A percentile compares a stretch with the other conserved stretches of the same genome.
These are phyloP conservation scores for Theretra japonica DNA, from an alignment of 2,888 invertebrate species.

Conservation along the genomic window DNA sequence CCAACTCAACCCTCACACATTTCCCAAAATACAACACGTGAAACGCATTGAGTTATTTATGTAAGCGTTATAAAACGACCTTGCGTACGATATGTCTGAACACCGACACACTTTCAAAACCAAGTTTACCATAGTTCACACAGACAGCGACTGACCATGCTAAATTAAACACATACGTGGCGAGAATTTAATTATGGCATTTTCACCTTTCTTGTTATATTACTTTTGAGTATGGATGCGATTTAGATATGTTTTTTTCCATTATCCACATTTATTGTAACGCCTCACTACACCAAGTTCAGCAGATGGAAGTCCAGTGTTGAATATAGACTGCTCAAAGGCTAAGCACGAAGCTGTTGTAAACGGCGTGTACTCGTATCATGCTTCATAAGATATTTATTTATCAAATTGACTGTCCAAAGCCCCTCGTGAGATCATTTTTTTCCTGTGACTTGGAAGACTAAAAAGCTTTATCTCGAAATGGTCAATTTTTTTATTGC, in stretches of 20 bases:
- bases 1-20: neutral
- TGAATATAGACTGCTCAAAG: no score
- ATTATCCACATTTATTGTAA: neutral
- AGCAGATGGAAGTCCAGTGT: no score
- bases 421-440: no score
- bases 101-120: conserved; percentile 16
- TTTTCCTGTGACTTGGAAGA: no score
- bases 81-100: conserved; percentile 9
- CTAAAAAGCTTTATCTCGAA: no score
- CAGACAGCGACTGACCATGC: neutral
- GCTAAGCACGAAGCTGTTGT: no score
- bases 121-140: conserved; percentile 1
- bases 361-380: no score
- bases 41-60: neutral
- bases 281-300: no score
- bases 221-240: neutral
- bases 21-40: neutral
- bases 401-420: no score
- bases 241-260: neutral
- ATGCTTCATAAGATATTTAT: no score
- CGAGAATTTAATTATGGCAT: neutral
- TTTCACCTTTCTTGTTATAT: neutral
- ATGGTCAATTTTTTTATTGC: no score
- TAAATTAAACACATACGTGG: neutral
- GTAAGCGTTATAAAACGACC: conserved; percentile 15